Percentiles rank a stretch among this genome's conserved stretches.
These are phyloP conservation scores for Drosophila bipectinata DNA, from an alignment of 1,140 invertebrate genomes.

Conservation along the genomic window DNA sequence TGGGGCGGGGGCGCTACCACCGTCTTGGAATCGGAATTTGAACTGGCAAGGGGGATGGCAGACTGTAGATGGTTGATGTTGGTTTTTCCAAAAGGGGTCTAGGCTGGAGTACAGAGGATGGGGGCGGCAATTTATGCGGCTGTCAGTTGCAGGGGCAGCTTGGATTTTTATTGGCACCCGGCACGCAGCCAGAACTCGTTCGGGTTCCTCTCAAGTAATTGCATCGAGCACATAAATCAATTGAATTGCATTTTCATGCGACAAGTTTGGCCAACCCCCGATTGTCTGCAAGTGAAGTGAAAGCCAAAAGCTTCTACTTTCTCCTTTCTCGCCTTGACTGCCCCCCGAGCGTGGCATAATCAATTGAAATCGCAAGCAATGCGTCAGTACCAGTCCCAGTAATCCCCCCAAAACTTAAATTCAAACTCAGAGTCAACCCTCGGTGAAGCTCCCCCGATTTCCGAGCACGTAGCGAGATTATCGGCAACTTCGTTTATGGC, in stretches of 20 bases:
- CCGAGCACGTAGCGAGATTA: slow-evolving; percentile 64
- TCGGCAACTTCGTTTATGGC: slow-evolving; percentile 71
- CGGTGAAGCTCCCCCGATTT: slow-evolving; percentile 2
- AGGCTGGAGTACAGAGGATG: slow-evolving; percentile 10
- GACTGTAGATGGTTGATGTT: neutral
- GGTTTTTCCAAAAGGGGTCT: neutral
- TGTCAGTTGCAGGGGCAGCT: slow-evolving; percentile 72
- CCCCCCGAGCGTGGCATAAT: slow-evolving; percentile 65
- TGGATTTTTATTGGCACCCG: slow-evolving; percentile 78
- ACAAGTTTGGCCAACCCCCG: slow-evolving; percentile 73
- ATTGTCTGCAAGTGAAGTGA: slow-evolving; percentile 61
- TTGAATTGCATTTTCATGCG: slow-evolving; percentile 82
- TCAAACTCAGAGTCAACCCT: slow-evolving; percentile 1
- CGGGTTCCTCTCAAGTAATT: slow-evolving; percentile 68
- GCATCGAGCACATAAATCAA: slow-evolving; percentile 81
- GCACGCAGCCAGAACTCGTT: slow-evolving; percentile 55
- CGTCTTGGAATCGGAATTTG: slow-evolving; percentile 7
- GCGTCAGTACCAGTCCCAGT: slow-evolving; percentile 43
- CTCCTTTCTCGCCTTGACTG: slow-evolving; percentile 56
- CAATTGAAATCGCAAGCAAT: slow-evolving; percentile 77
- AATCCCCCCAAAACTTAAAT: slow-evolving; percentile 12
- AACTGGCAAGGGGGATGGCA: slow-evolving; percentile 2
- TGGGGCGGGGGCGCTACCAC: neutral
- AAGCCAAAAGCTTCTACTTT: slow-evolving; percentile 56
- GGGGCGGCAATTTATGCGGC: slow-evolving; percentile 75